These are phyloP conservation scores for Caerostris extrusa DNA, from an alignment of 1,140 invertebrate species.

Conservation along the genomic window DNA sequence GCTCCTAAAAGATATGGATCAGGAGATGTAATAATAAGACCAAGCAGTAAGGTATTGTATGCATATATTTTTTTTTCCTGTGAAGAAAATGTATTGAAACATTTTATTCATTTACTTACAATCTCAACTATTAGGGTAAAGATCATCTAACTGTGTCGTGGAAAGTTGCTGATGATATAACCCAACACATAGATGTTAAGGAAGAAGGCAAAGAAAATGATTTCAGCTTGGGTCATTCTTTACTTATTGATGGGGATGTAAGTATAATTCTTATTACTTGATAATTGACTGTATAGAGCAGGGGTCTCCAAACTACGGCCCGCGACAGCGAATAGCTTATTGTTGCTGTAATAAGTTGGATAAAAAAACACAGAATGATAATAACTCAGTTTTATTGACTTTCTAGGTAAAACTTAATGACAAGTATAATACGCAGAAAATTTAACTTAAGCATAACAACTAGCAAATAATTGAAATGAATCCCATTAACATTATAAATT, in stretches of 20 bases:
- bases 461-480: too few species aligned
- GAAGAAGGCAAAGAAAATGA: conserved; percentile 98
- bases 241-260: conserved; percentile 88
- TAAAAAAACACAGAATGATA: too few species aligned
- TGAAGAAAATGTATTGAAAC: neutral
- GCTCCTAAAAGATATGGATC: conserved; percentile 94
- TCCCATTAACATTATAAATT: too few species aligned
- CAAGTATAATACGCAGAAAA: too few species aligned
- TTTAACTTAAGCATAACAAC: too few species aligned
- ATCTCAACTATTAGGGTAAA: conserved; percentile 84
- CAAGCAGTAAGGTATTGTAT: conserved; percentile 91
- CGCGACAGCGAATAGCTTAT: too few species aligned
- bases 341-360: too few species aligned
- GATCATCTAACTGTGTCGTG: conserved; percentile 99
- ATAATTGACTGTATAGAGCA: too few species aligned
- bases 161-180: conserved; percentile 97
- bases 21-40: conserved; percentile 98
- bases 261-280: neutral
- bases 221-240: conserved; percentile 94
- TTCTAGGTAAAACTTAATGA: too few species aligned
- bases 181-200: conserved; percentile 96
- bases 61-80: neutral
- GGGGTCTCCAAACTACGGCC: too few species aligned
- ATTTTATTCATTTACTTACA: too few species aligned
- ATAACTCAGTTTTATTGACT: too few species aligned